Conservation (phyloP, 2,888 invertebrate genomes). For the Reticulitermes lucifugus region DNA sequence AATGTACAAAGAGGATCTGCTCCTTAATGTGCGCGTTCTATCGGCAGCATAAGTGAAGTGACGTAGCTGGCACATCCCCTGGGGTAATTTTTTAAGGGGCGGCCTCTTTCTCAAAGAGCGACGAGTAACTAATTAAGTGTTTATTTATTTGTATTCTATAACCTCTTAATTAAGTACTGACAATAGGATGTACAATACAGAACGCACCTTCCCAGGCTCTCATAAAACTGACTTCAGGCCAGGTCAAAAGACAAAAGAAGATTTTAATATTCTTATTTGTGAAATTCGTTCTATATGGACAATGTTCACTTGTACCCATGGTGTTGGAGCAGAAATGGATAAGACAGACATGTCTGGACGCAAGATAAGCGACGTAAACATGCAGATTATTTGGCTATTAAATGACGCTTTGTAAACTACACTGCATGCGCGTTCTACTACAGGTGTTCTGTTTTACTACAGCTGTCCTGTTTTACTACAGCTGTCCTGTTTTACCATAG, state of each 20-base stretch:
- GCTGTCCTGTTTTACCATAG: too few relatives aligned
- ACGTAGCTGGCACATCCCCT: background rate
- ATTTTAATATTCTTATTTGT: background rate
- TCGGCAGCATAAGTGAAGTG: too few relatives aligned
- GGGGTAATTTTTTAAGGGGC: background rate
- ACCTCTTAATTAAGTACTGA: background rate
- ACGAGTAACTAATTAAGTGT: background rate
- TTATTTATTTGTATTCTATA: background rate
- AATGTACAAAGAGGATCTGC: too few relatives aligned
- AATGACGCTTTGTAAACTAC: too few relatives aligned
- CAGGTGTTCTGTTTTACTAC: too few relatives aligned
- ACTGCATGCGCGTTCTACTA: too few relatives aligned
- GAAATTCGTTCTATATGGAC: background rate
- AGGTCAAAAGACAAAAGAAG: background rate
- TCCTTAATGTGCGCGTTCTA: too few relatives aligned
- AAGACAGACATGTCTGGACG: too few relatives aligned
- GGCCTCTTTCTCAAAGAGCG: background rate
- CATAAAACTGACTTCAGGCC: background rate
- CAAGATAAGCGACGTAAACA: too few relatives aligned
- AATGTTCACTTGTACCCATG: background rate
- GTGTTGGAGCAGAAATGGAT: too few relatives aligned
- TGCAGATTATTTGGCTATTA: too few relatives aligned
- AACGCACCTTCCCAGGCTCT: background rate
- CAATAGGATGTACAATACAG: background rate
- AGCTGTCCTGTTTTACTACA: too few relatives aligned